These are phyloP conservation scores for human DNA, from an alignment of 2,113 vertebrate species.

Conservation along the genomic window GRCh38 chr21:31988001-31988500, in stretches of 20 bases:
- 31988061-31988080: background rate
- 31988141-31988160: background rate
- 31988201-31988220: background rate
- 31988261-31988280: background rate
- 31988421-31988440: rapidly evolving
- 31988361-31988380: background rate
- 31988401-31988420: background rate
- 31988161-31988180: background rate
- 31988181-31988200: background rate
- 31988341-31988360: background rate
- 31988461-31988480: background rate
- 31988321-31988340: background rate
- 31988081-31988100: background rate
- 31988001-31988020: background rate
- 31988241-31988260: rapidly evolving
- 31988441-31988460: rapidly evolving
- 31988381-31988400: background rate
- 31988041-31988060: slow-evolving; percentile 29
- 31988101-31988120: background rate
- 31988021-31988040: background rate
- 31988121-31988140: background rate
- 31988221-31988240: background rate
- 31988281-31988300: background rate
- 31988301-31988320: background rate
- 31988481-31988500: background rate